A percentile compares a stretch with the other conserved stretches of the same genome.
Evolutionary conservation across 2,888 invertebrate genomes (phyloP).

Genomic region (Aricia artaxerxes): DNA sequence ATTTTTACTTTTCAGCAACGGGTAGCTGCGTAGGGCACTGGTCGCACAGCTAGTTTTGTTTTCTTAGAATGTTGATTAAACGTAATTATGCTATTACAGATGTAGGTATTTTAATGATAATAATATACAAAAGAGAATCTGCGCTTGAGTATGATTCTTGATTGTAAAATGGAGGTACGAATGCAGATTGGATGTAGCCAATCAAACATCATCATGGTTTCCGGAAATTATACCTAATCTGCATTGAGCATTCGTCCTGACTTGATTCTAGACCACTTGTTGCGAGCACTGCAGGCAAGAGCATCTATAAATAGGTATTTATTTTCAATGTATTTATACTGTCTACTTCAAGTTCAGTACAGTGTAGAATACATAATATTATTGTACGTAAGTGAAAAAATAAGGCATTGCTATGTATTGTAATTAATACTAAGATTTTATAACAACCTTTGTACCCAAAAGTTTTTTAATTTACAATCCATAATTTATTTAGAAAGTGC

Average conservation of each 20-base stretch:
- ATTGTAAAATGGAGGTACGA: slow-evolving; percentile 12
- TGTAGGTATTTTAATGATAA: background rate
- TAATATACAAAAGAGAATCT: background rate
- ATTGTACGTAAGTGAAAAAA: background rate
- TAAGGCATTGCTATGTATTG: too few species aligned
- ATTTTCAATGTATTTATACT: slow-evolving; percentile 9
- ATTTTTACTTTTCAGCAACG: too few species aligned
- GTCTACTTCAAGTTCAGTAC: background rate
- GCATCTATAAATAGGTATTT: slow-evolving; percentile 20
- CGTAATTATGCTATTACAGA: background rate
- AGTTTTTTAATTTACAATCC: too few species aligned
- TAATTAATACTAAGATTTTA: background rate
- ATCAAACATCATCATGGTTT: slow-evolving; percentile 19
- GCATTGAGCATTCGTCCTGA: slow-evolving; percentile 12
- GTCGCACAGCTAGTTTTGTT: too few species aligned
- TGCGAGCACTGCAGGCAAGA: slow-evolving; percentile 7
- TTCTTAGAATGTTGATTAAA: too few species aligned
- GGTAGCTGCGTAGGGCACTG: too few species aligned
- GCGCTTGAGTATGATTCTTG: background rate
- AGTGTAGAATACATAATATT: background rate
- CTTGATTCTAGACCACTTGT: slow-evolving; percentile 23
- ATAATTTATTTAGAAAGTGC: background rate
- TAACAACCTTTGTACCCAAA: background rate
- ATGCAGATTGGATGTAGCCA: slow-evolving; percentile 23
- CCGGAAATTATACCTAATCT: slow-evolving; percentile 18